Conservation (phyloP, 2,888 invertebrate species). For the Synergus japonicus region DNA sequence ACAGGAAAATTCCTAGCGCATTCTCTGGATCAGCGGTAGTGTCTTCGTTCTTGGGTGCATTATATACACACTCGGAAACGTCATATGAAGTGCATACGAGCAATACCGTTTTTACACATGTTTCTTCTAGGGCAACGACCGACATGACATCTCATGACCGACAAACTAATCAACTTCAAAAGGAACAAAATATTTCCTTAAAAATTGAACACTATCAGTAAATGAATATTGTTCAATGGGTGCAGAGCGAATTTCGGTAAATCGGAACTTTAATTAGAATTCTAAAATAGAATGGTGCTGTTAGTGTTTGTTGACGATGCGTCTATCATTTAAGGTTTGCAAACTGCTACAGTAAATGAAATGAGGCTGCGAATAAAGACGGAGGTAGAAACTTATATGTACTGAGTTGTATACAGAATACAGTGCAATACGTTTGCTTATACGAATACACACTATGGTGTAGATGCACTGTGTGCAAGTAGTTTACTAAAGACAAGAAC, state of each 20-base stretch:
- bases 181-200: too few relatives aligned
- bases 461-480: conserved; percentile 12
- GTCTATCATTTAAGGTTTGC: conserved; percentile 30
- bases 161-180: neutral
- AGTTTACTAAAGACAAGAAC: conserved; percentile 50
- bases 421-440: neutral
- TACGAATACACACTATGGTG: neutral
- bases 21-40: conserved; percentile 28
- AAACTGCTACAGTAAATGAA: neutral
- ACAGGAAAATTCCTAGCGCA: conserved; percentile 30
- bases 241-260: neutral
- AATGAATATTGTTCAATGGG: too few relatives aligned
- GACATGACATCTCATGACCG: neutral
- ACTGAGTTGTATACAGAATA: neutral
- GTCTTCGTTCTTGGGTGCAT: conserved; percentile 28
- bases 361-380: conserved; percentile 29
- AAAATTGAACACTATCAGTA: too few relatives aligned
- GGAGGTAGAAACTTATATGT: conserved; percentile 16
- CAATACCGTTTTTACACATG: conserved; percentile 18
- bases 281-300: neutral
- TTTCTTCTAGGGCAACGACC: neutral
- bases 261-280: neutral
- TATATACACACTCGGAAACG: conserved; percentile 15
- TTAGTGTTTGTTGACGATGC: conserved; percentile 13
- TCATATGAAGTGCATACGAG: conserved; percentile 29